These are phyloP conservation scores for Martes martes DNA, from an alignment of 2,113 vertebrate genomes.

Conservation along the genomic window DNA sequence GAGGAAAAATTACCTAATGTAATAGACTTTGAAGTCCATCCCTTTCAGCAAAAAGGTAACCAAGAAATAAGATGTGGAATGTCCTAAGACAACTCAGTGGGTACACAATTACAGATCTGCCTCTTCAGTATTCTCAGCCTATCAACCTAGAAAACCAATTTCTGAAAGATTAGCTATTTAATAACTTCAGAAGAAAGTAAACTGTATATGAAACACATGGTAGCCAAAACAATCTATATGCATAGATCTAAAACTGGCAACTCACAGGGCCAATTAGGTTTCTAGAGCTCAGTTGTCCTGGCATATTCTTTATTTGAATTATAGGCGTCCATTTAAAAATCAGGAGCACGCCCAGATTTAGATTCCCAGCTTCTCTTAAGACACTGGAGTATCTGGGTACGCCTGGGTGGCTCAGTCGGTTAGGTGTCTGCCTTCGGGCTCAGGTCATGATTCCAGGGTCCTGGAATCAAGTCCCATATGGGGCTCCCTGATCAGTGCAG, in stretches of 20 bases:
- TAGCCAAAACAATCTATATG: neutral
- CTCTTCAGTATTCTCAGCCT: neutral
- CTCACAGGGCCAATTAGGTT: neutral
- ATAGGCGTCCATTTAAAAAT: neutral
- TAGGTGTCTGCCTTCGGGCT: neutral
- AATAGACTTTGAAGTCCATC: neutral
- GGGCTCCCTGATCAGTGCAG: neutral
- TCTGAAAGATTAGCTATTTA: conserved; percentile 12
- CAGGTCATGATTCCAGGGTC: neutral
- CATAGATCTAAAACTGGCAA: neutral
- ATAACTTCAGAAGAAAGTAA: neutral
- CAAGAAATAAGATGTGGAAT: conserved; percentile 17
- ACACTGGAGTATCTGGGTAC: neutral
- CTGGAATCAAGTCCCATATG: neutral
- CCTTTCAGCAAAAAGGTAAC: neutral
- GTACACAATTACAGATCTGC: neutral
- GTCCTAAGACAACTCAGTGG: neutral
- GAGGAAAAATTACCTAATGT: neutral
- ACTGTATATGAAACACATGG: neutral
- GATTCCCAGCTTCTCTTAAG: neutral
- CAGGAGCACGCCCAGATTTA: neutral
- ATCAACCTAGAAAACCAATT: neutral
- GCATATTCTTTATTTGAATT: neutral
- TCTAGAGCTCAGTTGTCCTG: neutral
- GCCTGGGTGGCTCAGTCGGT: neutral